Percentiles rank a stretch among this genome's conserved stretches.
These are phyloP conservation scores for Dysidea cf. avara DNA, from an alignment of 37 sponge, comb jelly and placozoan genomes.

Conservation along the genomic window DNA sequence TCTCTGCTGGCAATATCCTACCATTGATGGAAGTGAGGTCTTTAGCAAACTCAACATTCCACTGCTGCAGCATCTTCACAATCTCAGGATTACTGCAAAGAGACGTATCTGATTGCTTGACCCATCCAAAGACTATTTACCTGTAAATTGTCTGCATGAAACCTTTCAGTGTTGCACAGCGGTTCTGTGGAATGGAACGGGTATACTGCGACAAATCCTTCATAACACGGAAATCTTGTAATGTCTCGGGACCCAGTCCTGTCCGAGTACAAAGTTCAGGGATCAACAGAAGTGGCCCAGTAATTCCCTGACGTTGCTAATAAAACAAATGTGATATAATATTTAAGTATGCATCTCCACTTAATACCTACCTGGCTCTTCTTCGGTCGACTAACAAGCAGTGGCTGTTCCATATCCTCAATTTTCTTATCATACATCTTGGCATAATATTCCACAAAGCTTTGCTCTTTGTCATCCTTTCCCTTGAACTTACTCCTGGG, in stretches of 20 bases:
- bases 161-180: constrained; percentile 32
- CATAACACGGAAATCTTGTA: constrained; percentile 79
- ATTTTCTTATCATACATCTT: constrained; percentile 71
- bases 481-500: constrained; percentile 66
- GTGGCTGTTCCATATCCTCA: constrained; percentile 74
- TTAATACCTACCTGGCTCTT: constrained; percentile 14
- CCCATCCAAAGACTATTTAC: no score
- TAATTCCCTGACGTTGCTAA: constrained; percentile 49
- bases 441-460: constrained; percentile 80
- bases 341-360: neutral
- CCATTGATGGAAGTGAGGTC: constrained; percentile 33
- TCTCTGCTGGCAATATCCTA: constrained; percentile 65
- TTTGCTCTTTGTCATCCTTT: constrained; percentile 51
- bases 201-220: constrained; percentile 82
- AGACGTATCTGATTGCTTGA: no score
- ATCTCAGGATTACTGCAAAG: constrained; percentile 31
- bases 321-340: constrained; percentile 10
- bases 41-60: constrained; percentile 73
- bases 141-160: constrained; percentile 53
- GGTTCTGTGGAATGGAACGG: constrained; percentile 44
- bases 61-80: constrained; percentile 40
- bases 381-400: constrained; percentile 83
- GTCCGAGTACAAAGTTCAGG: constrained; percentile 93
- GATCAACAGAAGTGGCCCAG: constrained; percentile 72
- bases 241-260: constrained; percentile 77